phyloP scores from a whole-genome alignment of 1,140 invertebrate species.

The Vanessa tameamea region DNA sequence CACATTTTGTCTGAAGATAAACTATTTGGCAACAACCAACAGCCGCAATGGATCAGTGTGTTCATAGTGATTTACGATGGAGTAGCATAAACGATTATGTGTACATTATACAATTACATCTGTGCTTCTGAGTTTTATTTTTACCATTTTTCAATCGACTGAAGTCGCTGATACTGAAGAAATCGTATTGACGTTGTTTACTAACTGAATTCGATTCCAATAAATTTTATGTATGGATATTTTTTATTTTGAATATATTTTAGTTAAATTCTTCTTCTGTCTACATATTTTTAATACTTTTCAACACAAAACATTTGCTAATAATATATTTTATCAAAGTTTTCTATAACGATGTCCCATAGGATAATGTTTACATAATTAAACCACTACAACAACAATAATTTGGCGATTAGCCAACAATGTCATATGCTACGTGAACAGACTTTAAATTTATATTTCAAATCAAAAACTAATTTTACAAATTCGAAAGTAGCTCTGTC shows the following conservation, averaged over 20 bases:
- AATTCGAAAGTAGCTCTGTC: too few species aligned
- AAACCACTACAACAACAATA: conserved; percentile 6
- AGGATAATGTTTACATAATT: conserved; percentile 21
- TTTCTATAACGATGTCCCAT: neutral
- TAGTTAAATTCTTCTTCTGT: too few species aligned
- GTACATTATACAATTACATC: conserved; percentile 31
- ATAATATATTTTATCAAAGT: neutral
- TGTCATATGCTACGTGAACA: conserved; percentile 21
- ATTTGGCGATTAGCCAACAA: conserved; percentile 28
- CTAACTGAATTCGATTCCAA: neutral
- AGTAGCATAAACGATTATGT: conserved; percentile 32
- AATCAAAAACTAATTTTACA: neutral
- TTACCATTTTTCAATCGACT: conserved; percentile 36
- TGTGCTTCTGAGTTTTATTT: conserved; percentile 31
- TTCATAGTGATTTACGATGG: conserved; percentile 33
- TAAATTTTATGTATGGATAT: neutral
- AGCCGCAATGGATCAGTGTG: conserved; percentile 25
- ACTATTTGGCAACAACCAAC: conserved; percentile 20
- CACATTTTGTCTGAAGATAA: conserved; percentile 10
- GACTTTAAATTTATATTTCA: conserved; percentile 20
- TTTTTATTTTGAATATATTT: too few species aligned
- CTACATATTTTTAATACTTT: too few species aligned
- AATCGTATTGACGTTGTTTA: neutral
- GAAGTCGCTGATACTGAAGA: conserved; percentile 7
- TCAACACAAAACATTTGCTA: neutral